Evolutionary conservation across 2,888 invertebrate species (phyloP).

Genomic region (Lepidochitona cinerea): DNA sequence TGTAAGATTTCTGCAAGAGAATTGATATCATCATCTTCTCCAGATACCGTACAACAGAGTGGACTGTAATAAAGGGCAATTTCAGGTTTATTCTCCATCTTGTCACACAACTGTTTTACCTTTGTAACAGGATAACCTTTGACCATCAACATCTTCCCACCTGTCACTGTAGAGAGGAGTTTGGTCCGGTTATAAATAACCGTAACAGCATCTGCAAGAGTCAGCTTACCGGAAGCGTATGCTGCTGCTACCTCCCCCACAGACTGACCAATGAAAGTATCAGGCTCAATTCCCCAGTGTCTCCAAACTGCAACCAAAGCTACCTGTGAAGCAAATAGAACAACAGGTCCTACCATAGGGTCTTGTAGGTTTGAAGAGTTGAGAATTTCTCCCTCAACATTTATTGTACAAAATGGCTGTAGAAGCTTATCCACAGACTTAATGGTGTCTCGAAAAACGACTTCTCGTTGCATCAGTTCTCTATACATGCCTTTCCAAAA

Average conservation of each 20-base stretch:
- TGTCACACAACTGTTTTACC: constrained; percentile 22
- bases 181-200: constrained; percentile 47
- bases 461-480: constrained; percentile 32
- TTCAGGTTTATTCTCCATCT: constrained; percentile 12
- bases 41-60: constrained; percentile 39
- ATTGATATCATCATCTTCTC: constrained; percentile 33
- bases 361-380: constrained; percentile 28
- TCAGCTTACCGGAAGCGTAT: constrained; percentile 33
- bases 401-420: constrained; percentile 26
- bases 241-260: constrained; percentile 51
- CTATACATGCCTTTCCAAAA: constrained; percentile 54
- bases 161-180: constrained; percentile 32
- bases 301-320: constrained; percentile 34
- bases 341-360: constrained; percentile 39
- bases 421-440: constrained; percentile 35
- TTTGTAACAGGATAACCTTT: constrained; percentile 23
- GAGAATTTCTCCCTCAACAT: constrained; percentile 29
- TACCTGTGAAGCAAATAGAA: constrained; percentile 48
- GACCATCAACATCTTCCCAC: constrained; percentile 48
- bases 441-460: constrained; percentile 36
- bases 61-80: constrained; percentile 42
- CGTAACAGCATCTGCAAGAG: constrained; percentile 40
- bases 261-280: constrained; percentile 44
- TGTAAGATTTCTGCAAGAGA: constrained; percentile 12
- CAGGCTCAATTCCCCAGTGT: constrained; percentile 34